These are phyloP conservation scores for Magallana ariakensis DNA, from an alignment of 1,140 invertebrate species.

Conservation along the genomic window DNA sequence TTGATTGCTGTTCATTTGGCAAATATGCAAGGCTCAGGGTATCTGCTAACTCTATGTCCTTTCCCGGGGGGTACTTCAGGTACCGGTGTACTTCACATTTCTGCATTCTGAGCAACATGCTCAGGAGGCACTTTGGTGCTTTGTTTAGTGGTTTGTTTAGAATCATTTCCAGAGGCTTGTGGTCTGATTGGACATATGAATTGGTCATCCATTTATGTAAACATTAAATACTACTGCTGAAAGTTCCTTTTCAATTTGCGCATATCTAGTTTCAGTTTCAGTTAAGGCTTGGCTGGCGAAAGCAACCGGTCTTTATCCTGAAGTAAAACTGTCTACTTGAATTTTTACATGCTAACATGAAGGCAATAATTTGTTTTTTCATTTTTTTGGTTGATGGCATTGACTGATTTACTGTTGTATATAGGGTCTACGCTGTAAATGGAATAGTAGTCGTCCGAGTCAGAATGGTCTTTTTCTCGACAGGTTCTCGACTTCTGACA, in stretches of 20 bases:
- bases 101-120: constrained; percentile 79
- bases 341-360: not conserved
- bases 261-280: constrained; percentile 77
- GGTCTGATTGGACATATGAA: constrained; percentile 70
- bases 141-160: too few relatives aligned
- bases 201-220: constrained; percentile 75
- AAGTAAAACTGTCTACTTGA: constrained; percentile 10
- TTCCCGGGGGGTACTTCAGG: constrained; percentile 75
- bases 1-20: not conserved
- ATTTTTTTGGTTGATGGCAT: not conserved
- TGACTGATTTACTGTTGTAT: not conserved
- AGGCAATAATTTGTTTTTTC: too few relatives aligned
- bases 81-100: constrained; percentile 78
- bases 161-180: too few relatives aligned
- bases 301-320: constrained; percentile 72
- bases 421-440: not conserved
- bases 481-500: too few relatives aligned
- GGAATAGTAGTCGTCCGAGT: not conserved
- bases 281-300: constrained; percentile 76
- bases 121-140: too few relatives aligned
- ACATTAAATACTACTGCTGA: constrained; percentile 76
- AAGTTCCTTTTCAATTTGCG: constrained; percentile 81
- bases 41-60: constrained; percentile 78
- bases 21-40: constrained; percentile 42
- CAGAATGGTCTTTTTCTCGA: not conserved